Percentiles rank a stretch among this genome's conserved stretches.
Conservation (phyloP, 2,797 vertebrate genomes). For the Sebastes vulpes region DNA sequence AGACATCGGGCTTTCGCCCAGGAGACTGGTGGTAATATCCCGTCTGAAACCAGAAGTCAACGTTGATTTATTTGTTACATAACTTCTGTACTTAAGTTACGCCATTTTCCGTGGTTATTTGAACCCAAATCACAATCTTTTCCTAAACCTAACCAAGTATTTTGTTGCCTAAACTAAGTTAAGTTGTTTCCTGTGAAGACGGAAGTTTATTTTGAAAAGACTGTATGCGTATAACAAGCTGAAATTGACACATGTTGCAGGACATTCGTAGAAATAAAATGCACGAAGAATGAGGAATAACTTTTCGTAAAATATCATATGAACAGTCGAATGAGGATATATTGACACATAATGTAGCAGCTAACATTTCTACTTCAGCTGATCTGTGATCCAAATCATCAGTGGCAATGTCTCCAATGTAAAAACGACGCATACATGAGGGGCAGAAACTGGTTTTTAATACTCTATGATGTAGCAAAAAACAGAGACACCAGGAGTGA, state of each 20-base stretch:
- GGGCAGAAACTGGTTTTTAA: not conserved
- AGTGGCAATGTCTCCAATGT: not conserved
- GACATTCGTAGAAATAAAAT: not conserved
- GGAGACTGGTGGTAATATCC: too few species aligned
- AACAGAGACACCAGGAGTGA: conserved; percentile 21
- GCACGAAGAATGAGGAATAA: not conserved
- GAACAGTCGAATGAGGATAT: not conserved
- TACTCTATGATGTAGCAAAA: conserved; percentile 19
- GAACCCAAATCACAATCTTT: not conserved
- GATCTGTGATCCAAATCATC: conserved; percentile 40
- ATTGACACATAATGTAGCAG: not conserved
- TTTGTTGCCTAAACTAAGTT: not conserved
- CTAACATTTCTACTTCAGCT: not conserved
- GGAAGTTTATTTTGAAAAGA: not conserved
- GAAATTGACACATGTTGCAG: not conserved
- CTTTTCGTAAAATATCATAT: not conserved
- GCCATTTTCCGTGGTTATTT: not conserved
- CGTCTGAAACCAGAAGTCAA: too few species aligned
- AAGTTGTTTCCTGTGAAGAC: not conserved
- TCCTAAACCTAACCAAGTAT: not conserved
- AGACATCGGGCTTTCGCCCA: too few species aligned
- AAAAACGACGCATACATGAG: conserved; percentile 12
- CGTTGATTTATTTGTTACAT: too few species aligned
- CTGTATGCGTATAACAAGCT: not conserved
- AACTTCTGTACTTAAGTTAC: not conserved